These are phyloP conservation scores for Pungitius pungitius DNA, from an alignment of 2,113 vertebrate genomes.

Conservation along the genomic window DNA sequence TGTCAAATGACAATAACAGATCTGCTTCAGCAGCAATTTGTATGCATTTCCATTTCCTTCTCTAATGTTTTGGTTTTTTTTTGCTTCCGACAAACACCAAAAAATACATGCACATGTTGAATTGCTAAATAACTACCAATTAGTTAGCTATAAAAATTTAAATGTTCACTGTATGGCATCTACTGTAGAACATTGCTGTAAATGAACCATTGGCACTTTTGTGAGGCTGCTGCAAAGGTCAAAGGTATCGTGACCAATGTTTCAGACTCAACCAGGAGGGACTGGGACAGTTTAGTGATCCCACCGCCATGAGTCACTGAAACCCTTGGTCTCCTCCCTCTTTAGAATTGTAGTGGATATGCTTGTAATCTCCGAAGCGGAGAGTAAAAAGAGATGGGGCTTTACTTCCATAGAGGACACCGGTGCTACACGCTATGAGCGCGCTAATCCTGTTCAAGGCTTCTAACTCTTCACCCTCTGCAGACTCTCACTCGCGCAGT, in stretches of 20 bases:
- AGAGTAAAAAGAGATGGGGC: conserved; percentile 40
- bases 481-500: conserved; percentile 18
- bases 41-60: conserved; percentile 36
- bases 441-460: conserved; percentile 67
- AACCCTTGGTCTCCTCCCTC: conserved; percentile 27
- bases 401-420: conserved; percentile 44
- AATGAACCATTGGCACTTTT: conserved; percentile 11
- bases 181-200: background rate
- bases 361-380: conserved; percentile 71
- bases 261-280: conserved; percentile 14
- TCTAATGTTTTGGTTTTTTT: conserved; percentile 1
- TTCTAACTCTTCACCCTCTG: conserved; percentile 43
- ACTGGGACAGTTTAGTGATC: conserved; percentile 10
- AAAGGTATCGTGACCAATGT: conserved; percentile 23
- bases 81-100: background rate
- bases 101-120: conserved; percentile 11
- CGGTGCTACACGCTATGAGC: conserved; percentile 54
- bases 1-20: conserved; percentile 35
- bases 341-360: conserved; percentile 53
- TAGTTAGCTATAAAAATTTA: conserved; percentile 19
- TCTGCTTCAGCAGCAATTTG: conserved; percentile 27
- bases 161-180: background rate
- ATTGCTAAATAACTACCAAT: conserved; percentile 1
- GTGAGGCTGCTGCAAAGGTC: conserved; percentile 29
- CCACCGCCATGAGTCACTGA: conserved; percentile 27